Evolutionary conservation across 37 sponge, comb jelly and placozoan genomes (phyloP).

Genomic region (Beroe forskalii): DNA sequence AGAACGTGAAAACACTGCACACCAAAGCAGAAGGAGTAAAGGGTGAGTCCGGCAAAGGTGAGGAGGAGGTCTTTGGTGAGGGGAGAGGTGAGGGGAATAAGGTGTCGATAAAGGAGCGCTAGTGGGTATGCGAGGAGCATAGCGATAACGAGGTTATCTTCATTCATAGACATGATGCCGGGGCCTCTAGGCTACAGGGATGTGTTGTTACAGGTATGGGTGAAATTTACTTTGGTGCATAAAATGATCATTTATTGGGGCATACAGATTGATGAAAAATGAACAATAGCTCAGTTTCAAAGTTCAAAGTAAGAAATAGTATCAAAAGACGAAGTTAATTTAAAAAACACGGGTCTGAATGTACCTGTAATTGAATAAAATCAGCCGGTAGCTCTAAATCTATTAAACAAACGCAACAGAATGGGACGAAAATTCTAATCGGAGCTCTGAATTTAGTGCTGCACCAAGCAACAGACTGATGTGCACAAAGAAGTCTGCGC

Average conservation of each 20-base stretch:
- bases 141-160: neutral
- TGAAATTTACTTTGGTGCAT: too few species aligned
- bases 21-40: slow-evolving; percentile 33
- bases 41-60: slow-evolving; percentile 11
- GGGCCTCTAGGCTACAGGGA: neutral
- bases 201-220: too few species aligned
- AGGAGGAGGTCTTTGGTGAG: slow-evolving; percentile 9
- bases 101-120: slow-evolving; percentile 38
- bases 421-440: too few species aligned
- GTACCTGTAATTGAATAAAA: too few species aligned
- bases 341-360: too few species aligned
- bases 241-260: too few species aligned
- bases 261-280: too few species aligned
- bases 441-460: neutral
- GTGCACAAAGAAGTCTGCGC: neutral
- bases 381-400: too few species aligned
- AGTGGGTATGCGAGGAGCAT: slow-evolving; percentile 19
- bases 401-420: too few species aligned
- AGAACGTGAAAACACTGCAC: neutral
- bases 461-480: neutral
- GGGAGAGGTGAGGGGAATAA: slow-evolving; percentile 50
- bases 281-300: too few species aligned
- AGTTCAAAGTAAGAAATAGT: too few species aligned
- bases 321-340: too few species aligned
- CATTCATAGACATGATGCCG: slow-evolving; percentile 13